phyloP scores from a whole-genome alignment of 2,888 invertebrate genomes.

The Acanthopleura granulata region DNA sequence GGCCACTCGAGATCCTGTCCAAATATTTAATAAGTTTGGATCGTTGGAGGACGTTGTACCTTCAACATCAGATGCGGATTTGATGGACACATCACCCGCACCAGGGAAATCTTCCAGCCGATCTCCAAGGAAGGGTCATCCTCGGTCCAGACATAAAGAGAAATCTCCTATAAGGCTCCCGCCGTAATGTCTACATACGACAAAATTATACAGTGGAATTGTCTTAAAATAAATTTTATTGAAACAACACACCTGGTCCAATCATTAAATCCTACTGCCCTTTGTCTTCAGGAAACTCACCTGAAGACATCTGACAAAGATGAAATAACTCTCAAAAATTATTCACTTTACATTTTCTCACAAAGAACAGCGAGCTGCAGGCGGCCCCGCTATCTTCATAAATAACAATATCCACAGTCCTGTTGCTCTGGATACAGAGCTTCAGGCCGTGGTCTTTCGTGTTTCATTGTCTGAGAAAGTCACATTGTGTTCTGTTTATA shows the following conservation, averaged over 20 bases:
- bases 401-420: neutral
- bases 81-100: too few relatives aligned
- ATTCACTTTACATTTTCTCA: neutral
- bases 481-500: neutral
- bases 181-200: too few relatives aligned
- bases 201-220: neutral
- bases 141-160: too few relatives aligned
- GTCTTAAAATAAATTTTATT: neutral
- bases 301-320: neutral
- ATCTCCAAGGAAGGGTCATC: too few relatives aligned
- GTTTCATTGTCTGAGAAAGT: neutral
- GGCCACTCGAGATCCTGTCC: too few relatives aligned
- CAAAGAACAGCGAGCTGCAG: neutral
- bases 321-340: neutral
- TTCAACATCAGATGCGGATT: too few relatives aligned
- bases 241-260: neutral
- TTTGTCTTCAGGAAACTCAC: neutral
- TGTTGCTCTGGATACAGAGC: conserved; percentile 1
- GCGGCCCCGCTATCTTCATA: neutral
- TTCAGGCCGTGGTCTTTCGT: neutral
- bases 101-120: too few relatives aligned
- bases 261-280: neutral
- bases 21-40: too few relatives aligned
- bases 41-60: too few relatives aligned
- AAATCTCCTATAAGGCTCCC: too few relatives aligned